Evolutionary conservation across 1,140 invertebrate species (phyloP).

Genomic region (Drosophila pseudoananassae): DNA sequence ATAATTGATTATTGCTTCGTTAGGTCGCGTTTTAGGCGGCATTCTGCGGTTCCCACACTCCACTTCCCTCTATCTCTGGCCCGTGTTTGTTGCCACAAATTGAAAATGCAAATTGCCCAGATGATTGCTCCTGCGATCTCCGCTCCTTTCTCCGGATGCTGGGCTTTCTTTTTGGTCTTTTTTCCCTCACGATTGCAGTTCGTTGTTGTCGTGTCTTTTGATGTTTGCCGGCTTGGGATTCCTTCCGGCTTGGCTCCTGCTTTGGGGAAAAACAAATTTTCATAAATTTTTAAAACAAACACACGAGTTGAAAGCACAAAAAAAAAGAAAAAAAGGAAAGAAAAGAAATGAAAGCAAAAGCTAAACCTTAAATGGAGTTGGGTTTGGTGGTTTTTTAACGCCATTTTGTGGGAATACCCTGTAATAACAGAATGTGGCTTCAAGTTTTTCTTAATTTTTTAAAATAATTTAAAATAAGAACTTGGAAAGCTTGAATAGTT

Average conservation of each 20-base stretch:
- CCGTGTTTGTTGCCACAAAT: constrained; percentile 77
- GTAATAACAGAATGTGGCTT: not conserved
- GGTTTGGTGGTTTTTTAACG: constrained; percentile 51
- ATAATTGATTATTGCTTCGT: constrained; percentile 84
- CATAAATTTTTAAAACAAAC: constrained; percentile 82
- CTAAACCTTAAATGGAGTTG: constrained; percentile 14
- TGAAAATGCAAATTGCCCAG: constrained; percentile 79
- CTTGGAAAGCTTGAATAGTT: no score
- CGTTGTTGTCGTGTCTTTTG: constrained; percentile 60
- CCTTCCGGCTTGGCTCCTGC: constrained; percentile 27
- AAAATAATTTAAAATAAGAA: no score
- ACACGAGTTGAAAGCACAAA: constrained; percentile 27
- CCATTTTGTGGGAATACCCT: constrained; percentile 59
- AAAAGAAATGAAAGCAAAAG: constrained; percentile 44
- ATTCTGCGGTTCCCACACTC: constrained; percentile 39
- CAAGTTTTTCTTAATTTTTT: no score
- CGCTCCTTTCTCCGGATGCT: constrained; percentile 13
- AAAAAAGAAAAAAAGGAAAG: constrained; percentile 1
- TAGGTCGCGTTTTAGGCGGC: constrained; percentile 61
- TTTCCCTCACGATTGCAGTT: constrained; percentile 40
- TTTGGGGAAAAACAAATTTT: constrained; percentile 79
- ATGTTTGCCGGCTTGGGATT: constrained; percentile 57
- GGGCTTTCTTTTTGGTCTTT: constrained; percentile 9
- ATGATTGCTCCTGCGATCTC: constrained; percentile 54
- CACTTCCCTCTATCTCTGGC: constrained; percentile 13